Evolutionary conservation across 1,140 invertebrate species (phyloP).

Genomic region (Monomorium pharaonis): DNA sequence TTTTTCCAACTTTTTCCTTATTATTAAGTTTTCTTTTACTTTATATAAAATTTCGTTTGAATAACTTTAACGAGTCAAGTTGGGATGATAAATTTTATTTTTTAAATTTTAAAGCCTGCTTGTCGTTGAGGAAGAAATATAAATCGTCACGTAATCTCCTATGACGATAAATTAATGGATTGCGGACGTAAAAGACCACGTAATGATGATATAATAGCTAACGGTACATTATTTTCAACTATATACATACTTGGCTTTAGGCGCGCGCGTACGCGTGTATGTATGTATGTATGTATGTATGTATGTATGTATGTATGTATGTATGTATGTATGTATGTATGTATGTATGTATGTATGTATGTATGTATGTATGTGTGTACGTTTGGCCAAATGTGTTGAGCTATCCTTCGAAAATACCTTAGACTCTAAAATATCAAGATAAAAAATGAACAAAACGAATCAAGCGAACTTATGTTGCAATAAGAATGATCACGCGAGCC

Average conservation of each 20-base stretch:
- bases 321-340: no score
- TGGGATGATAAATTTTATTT: background rate
- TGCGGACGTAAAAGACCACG: background rate
- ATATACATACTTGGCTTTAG: background rate
- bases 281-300: no score
- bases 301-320: no score
- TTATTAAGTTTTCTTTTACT: background rate
- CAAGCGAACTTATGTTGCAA: background rate
- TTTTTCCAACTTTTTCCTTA: background rate
- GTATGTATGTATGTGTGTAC: no score
- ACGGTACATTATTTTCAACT: conserved; percentile 19
- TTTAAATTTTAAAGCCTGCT: background rate
- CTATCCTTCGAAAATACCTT: background rate
- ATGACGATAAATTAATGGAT: conserved; percentile 18
- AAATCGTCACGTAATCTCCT: background rate
- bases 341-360: no score
- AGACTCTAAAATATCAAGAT: background rate
- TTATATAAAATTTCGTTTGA: background rate
- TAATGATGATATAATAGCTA: background rate
- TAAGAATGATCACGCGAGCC: conserved; percentile 2
- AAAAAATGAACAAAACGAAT: background rate
- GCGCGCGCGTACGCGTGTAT: no score
- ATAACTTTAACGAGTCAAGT: background rate
- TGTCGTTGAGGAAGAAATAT: background rate
- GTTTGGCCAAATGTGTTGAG: no score